Conservation (phyloP, 2,888 invertebrate genomes). For the Tillus elongatus region DNA sequence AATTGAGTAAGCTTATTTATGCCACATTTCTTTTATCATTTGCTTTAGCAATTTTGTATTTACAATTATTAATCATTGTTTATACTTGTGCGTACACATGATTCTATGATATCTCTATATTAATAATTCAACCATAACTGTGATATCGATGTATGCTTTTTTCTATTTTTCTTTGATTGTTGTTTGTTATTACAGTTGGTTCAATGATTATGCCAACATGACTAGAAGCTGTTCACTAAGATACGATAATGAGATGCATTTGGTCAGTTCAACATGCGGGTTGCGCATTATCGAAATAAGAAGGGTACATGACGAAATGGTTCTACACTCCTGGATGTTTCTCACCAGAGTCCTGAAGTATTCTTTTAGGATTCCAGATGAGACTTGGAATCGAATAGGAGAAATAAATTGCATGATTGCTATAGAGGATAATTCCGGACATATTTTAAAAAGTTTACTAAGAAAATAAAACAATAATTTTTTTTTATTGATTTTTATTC, state of each 20-base stretch:
- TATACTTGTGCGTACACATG: too few species aligned
- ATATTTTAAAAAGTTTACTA: constrained; percentile 53
- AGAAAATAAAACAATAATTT: constrained; percentile 5
- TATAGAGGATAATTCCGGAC: constrained; percentile 59
- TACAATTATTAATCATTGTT: too few species aligned
- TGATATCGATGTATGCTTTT: too few species aligned
- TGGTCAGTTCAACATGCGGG: constrained; percentile 54
- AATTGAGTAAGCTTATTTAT: too few species aligned
- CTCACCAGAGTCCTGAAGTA: constrained; percentile 49
- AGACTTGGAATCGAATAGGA: constrained; percentile 37
- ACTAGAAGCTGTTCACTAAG: constrained; percentile 19
- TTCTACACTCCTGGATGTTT: constrained; percentile 56
- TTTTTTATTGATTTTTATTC: neutral
- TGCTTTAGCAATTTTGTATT: too few species aligned
- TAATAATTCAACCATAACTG: too few species aligned
- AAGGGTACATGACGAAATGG: constrained; percentile 51
- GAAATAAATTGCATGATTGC: too few species aligned
- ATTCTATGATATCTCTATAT: too few species aligned
- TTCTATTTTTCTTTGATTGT: too few species aligned
- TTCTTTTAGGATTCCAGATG: constrained; percentile 46
- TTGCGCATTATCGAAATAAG: constrained; percentile 59
- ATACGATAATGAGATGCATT: constrained; percentile 31
- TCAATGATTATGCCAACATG: constrained; percentile 33
- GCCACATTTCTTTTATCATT: too few species aligned
- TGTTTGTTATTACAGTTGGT: constrained; percentile 42